phyloP scores from a whole-genome alignment of 2,888 invertebrate species.

The Caenorhabditis plicata region DNA sequence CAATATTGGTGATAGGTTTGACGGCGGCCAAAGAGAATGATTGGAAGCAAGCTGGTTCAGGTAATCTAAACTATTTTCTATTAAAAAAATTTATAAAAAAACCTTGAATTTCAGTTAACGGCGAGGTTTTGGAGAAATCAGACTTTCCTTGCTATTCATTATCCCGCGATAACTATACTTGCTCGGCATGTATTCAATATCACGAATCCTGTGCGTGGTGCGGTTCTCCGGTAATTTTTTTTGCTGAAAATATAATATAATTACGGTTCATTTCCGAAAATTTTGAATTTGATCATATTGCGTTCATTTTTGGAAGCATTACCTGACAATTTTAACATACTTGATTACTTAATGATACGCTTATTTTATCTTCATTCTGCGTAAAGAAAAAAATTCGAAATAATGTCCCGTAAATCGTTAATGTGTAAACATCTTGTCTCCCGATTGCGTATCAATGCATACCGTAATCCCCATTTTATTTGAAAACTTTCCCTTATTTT shows the following conservation, averaged over 20 bases:
- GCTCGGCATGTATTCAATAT: conserved; percentile 62
- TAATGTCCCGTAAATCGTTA: no score
- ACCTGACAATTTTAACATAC: neutral
- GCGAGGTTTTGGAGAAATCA: conserved; percentile 56
- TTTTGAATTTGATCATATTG: neutral
- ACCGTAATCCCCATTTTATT: no score
- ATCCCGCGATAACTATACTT: conserved; percentile 64
- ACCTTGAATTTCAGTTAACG: conserved; percentile 37
- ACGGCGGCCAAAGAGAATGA: conserved; percentile 5
- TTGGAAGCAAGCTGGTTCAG: conserved; percentile 2
- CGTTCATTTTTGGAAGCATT: neutral
- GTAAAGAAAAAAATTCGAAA: no score
- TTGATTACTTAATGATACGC: no score
- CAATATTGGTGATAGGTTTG: neutral
- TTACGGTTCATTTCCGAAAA: neutral
- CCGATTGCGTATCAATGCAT: no score
- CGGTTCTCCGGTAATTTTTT: conserved; percentile 50
- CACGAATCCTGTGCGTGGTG: conserved; percentile 66
- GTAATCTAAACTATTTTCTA: neutral
- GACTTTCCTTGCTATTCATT: conserved; percentile 65
- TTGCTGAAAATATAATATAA: neutral
- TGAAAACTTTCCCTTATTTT: no score
- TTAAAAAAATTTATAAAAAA: neutral
- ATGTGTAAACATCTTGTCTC: no score
- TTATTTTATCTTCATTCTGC: no score